Conservation (phyloP, 2,113 vertebrate genomes). For the Speoplatyrhinus poulsoni region DNA sequence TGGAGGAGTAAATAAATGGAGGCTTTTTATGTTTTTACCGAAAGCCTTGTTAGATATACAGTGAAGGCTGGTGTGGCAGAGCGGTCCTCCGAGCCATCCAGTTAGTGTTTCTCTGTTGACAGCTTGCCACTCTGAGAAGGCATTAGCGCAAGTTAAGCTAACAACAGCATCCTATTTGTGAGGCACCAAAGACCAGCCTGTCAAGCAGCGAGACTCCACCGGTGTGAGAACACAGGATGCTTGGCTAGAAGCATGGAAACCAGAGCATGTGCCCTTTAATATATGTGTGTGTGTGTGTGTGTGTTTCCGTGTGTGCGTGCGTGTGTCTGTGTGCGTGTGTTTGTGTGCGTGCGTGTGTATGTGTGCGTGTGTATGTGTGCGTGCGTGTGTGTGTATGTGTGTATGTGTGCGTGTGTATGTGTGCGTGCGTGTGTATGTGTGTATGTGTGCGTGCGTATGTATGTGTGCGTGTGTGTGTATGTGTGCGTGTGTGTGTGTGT, state of each 20-base stretch:
- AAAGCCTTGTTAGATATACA: neutral
- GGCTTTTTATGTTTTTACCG: neutral
- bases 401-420: too few species aligned
- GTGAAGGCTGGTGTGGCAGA: neutral
- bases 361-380: too few species aligned
- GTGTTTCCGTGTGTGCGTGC: neutral
- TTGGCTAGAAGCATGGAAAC: constrained; percentile 45
- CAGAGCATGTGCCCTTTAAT: constrained; percentile 31
- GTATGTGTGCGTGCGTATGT: neutral
- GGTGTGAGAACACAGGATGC: constrained; percentile 72
- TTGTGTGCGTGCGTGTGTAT: too few species aligned
- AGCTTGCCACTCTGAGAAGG: constrained; percentile 6
- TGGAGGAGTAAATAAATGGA: neutral
- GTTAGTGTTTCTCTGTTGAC: neutral
- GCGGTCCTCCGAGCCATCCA: neutral
- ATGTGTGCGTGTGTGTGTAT: too few species aligned
- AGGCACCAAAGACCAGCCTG: constrained; percentile 11
- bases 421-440: neutral
- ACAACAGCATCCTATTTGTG: constrained; percentile 7
- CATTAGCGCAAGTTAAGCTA: neutral
- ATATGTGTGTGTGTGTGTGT: neutral
- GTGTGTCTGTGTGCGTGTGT: too few species aligned
- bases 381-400: too few species aligned
- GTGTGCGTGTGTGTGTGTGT: too few species aligned
- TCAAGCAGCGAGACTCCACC: constrained; percentile 16